These are phyloP conservation scores for Charina bottae DNA, from an alignment of 2,113 vertebrate species.

Conservation along the genomic window DNA sequence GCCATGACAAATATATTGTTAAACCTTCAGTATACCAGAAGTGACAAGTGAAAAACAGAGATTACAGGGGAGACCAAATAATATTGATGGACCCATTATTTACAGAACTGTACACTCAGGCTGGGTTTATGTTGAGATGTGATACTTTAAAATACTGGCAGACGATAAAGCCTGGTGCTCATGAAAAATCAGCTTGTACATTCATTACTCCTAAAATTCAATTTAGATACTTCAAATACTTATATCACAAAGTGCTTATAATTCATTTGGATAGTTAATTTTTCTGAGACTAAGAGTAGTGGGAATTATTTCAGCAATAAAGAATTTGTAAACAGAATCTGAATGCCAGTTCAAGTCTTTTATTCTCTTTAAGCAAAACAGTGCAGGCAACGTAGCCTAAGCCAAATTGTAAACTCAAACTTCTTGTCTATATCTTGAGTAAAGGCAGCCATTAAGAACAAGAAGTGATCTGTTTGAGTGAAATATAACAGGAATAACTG, in stretches of 20 bases:
- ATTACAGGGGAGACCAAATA: neutral
- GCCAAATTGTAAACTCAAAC: conserved; percentile 12
- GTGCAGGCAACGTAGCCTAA: conserved; percentile 6
- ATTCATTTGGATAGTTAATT: conserved; percentile 27
- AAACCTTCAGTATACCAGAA: neutral
- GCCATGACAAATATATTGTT: neutral
- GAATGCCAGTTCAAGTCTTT: neutral
- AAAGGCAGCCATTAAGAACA: conserved; percentile 29
- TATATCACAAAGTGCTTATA: neutral
- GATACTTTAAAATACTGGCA: conserved; percentile 26
- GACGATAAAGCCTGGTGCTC: neutral
- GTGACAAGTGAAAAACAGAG: neutral
- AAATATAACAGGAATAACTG: conserved; percentile 14
- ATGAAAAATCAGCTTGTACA: conserved; percentile 24
- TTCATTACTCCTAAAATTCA: conserved; percentile 1
- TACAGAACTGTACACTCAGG: neutral
- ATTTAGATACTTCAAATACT: neutral
- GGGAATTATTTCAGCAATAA: conserved; percentile 39
- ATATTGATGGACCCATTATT: neutral
- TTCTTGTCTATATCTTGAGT: conserved; percentile 4
- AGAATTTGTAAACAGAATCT: conserved; percentile 41
- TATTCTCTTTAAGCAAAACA: conserved; percentile 29
- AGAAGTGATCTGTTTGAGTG: conserved; percentile 8
- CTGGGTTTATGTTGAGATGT: neutral
- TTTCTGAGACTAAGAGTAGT: conserved; percentile 13